These are phyloP conservation scores for Chaetura pelagica DNA, from an alignment of 2,113 vertebrate species.

Conservation along the genomic window DNA sequence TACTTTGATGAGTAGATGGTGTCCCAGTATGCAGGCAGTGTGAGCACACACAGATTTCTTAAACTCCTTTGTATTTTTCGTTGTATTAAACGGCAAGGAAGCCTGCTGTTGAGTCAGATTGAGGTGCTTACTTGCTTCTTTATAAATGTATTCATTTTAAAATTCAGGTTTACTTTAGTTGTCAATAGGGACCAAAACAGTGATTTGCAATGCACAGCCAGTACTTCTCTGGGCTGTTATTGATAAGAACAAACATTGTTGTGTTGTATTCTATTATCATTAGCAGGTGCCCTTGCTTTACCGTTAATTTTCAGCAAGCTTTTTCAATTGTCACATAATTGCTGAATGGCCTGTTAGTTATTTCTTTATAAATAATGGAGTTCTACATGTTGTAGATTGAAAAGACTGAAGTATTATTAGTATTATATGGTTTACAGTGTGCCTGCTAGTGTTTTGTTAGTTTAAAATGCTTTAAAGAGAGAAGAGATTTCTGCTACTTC, in stretches of 20 bases:
- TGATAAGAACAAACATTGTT: conserved; percentile 24
- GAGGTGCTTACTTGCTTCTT: not conserved
- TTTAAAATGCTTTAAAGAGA: not conserved
- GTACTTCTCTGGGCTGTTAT: conserved; percentile 2
- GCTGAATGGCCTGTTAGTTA: not conserved
- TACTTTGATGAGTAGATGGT: not conserved
- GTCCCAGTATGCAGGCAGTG: not conserved
- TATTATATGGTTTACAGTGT: not conserved
- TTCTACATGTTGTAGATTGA: not conserved
- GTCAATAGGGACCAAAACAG: conserved; percentile 51
- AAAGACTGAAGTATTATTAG: not conserved
- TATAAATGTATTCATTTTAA: not conserved
- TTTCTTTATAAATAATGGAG: not conserved
- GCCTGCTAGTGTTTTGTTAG: not conserved
- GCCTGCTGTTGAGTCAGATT: not conserved
- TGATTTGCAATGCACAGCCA: conserved; percentile 35
- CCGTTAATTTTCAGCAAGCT: not conserved
- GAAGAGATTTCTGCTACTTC: not conserved
- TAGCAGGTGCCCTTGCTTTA: not conserved
- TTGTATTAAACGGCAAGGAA: not conserved
- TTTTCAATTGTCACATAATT: conserved; percentile 16
- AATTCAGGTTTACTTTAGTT: conserved; percentile 16
- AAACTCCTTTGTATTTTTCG: not conserved
- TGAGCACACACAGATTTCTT: not conserved
- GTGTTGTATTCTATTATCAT: not conserved